These are phyloP conservation scores for Paramacrobiotus metropolitanus DNA, from an alignment of 1,140 invertebrate species.

Conservation along the genomic window DNA sequence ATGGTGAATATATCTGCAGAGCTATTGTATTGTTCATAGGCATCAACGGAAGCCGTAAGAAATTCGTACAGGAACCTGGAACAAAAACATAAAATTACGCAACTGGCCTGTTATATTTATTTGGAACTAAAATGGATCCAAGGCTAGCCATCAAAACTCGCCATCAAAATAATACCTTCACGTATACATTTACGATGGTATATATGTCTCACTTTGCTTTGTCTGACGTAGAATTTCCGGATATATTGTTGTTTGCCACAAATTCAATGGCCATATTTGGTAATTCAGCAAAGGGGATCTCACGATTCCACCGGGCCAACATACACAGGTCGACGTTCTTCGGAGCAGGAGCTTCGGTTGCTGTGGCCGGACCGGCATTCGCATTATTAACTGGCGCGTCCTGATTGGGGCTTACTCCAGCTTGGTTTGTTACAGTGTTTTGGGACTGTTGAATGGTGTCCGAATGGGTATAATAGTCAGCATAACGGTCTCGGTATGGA, in stretches of 20 bases:
- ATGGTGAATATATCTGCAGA: neutral
- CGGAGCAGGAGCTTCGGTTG: neutral
- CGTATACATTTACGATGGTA: too few relatives aligned
- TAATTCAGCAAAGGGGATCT: neutral
- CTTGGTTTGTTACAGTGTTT: neutral
- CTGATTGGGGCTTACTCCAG: neutral
- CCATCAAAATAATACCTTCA: too few relatives aligned
- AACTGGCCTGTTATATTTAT: neutral
- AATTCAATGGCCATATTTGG: neutral
- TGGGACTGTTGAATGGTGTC: neutral
- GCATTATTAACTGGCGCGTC: too few relatives aligned
- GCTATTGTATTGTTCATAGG: neutral
- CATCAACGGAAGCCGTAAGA: neutral
- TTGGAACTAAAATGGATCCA: neutral
- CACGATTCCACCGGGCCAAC: constrained; percentile 3
- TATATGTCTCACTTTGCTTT: constrained; percentile 2
- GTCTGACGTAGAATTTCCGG: neutral
- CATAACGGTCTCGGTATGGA: neutral
- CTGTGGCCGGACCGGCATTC: neutral
- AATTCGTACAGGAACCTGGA: neutral
- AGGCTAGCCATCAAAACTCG: too few relatives aligned
- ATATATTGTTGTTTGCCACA: neutral
- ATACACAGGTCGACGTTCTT: constrained; percentile 1
- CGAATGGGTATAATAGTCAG: neutral
- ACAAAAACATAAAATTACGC: neutral